phyloP scores from a whole-genome alignment of 2,888 invertebrate species.

The Drosophila suboccidentalis region DNA sequence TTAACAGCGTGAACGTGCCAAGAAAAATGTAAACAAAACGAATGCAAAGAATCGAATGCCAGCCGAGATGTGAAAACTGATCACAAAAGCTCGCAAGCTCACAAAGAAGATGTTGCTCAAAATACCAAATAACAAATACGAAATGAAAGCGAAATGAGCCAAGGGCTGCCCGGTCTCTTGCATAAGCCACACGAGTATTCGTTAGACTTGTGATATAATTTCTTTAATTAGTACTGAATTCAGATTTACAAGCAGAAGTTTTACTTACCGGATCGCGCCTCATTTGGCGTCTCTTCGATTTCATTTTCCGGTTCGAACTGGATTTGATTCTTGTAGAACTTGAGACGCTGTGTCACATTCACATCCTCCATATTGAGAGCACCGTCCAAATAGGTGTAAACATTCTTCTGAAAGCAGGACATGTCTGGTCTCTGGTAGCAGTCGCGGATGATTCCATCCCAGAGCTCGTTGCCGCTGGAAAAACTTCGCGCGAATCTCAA shows the following conservation, averaged over 20 bases:
- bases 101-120: constrained; percentile 12
- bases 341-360: constrained; percentile 88
- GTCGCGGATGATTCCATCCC: constrained; percentile 91
- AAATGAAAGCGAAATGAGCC: constrained; percentile 53
- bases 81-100: constrained; percentile 36
- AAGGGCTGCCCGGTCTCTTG: constrained; percentile 46
- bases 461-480: constrained; percentile 89
- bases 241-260: background rate
- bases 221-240: background rate
- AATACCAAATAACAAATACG: constrained; percentile 9
- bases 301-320: constrained; percentile 85
- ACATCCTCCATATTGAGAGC: constrained; percentile 89
- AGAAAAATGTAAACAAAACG: constrained; percentile 72
- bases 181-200: constrained; percentile 33
- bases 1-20: constrained; percentile 67
- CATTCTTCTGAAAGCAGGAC: constrained; percentile 92
- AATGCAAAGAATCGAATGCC: constrained; percentile 72
- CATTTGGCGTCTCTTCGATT: constrained; percentile 29
- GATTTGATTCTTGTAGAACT: constrained; percentile 89
- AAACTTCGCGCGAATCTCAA: constrained; percentile 75
- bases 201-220: constrained; percentile 9
- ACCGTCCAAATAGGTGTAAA: constrained; percentile 90
- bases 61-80: constrained; percentile 65
- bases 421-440: constrained; percentile 89
- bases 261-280: constrained; percentile 62